These are phyloP conservation scores for Spinibarbus caldwelli DNA, from an alignment of 2,797 vertebrate genomes.

Conservation along the genomic window DNA sequence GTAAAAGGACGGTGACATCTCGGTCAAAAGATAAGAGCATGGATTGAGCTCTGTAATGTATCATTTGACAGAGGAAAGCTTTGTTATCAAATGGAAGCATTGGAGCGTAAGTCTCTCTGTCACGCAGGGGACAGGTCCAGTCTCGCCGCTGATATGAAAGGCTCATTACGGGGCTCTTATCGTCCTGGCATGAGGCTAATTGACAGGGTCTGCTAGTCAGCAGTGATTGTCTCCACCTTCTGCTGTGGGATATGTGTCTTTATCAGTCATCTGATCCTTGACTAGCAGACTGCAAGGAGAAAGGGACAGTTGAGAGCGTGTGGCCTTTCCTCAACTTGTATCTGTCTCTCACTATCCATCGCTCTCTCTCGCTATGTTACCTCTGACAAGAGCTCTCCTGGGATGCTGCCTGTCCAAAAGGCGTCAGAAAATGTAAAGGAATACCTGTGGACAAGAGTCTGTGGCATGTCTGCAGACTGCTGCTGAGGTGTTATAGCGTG, in stretches of 20 bases:
- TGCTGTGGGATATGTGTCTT: slow-evolving; percentile 82
- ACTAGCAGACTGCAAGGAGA: slow-evolving; percentile 78
- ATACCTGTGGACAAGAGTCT: slow-evolving; percentile 18
- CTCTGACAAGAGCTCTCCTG: slow-evolving; percentile 33
- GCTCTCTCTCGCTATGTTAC: background rate
- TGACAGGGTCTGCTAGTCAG: slow-evolving; percentile 89
- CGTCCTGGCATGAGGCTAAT: slow-evolving; percentile 86
- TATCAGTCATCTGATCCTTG: slow-evolving; percentile 90
- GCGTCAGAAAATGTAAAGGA: slow-evolving; percentile 13
- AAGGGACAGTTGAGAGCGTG: slow-evolving; percentile 36
- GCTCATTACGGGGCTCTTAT: slow-evolving; percentile 93
- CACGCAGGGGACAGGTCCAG: slow-evolving; percentile 78
- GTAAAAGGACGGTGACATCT: slow-evolving; percentile 29
- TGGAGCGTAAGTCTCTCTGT: slow-evolving; percentile 83
- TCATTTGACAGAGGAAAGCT: slow-evolving; percentile 90
- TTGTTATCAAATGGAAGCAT: slow-evolving; percentile 87
- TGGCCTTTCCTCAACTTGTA: slow-evolving; percentile 34
- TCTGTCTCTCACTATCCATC: slow-evolving; percentile 35
- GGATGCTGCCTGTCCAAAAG: slow-evolving; percentile 28
- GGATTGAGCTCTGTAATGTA: slow-evolving; percentile 80
- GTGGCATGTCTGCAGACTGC: slow-evolving; percentile 26
- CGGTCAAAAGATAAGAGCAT: slow-evolving; percentile 72
- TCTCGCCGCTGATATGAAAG: slow-evolving; percentile 88
- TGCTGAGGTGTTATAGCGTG: background rate
- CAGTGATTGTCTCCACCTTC: slow-evolving; percentile 67